Conservation (phyloP, 37 sponge, comb jelly and placozoan genomes). For the Cliona cf. orientalis region DNA sequence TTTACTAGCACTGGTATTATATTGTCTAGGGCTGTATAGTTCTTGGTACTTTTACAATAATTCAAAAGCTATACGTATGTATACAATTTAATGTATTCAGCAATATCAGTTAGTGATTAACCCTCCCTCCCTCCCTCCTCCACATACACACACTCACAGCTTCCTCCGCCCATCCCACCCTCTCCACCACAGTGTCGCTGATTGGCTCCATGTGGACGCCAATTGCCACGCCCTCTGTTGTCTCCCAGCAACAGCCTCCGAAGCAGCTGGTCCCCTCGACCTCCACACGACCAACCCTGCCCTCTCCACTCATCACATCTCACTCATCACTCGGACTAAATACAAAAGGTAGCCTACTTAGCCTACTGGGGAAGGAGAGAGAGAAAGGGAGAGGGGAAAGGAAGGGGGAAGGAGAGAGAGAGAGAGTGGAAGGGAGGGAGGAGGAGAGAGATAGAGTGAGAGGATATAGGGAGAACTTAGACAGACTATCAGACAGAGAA, state of each 20-base stretch:
- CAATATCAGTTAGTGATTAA: not conserved
- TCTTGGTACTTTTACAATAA: too few relatives aligned
- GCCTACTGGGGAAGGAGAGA: too few relatives aligned
- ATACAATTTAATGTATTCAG: not conserved
- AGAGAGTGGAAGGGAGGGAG: too few relatives aligned
- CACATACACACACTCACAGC: not conserved
- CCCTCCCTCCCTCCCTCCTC: not conserved
- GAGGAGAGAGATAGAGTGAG: too few relatives aligned
- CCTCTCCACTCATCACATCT: constrained; percentile 49
- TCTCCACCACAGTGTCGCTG: constrained; percentile 40
- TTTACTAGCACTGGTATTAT: too few relatives aligned
- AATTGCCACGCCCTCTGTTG: constrained; percentile 39
- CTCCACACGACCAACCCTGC: constrained; percentile 49
- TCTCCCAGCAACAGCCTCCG: not conserved
- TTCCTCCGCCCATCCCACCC: not conserved
- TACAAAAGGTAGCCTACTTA: not conserved
- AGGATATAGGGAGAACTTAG: too few relatives aligned
- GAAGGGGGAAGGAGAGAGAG: too few relatives aligned
- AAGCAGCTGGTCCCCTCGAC: not conserved
- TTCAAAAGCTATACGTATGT: not conserved
- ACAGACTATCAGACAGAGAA: too few relatives aligned
- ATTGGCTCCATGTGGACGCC: constrained; percentile 44
- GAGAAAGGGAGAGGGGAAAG: too few relatives aligned
- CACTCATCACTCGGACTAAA: not conserved
- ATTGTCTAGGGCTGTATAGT: too few relatives aligned